Percentiles rank a stretch among this genome's conserved stretches.
These are phyloP conservation scores for Melopsittacus undulatus DNA, from an alignment of 2,797 vertebrate genomes.

Conservation along the genomic window DNA sequence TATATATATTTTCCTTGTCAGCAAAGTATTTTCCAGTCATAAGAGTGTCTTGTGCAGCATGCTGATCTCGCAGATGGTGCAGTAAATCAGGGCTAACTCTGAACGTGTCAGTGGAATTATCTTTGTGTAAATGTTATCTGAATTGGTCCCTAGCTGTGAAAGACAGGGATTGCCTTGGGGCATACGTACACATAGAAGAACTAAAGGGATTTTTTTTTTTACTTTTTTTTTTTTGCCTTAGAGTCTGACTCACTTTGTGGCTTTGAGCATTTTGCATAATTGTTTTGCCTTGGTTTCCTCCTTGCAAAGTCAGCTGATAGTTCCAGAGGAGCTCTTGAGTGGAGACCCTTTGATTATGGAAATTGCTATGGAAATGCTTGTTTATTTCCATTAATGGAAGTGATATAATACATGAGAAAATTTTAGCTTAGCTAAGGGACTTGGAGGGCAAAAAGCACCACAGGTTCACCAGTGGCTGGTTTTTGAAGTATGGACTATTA, in stretches of 20 bases:
- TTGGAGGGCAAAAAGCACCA: neutral
- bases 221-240: neutral
- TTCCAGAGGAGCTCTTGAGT: neutral
- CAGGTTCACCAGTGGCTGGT: neutral
- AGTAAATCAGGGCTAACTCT: slow-evolving; percentile 59
- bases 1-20: slow-evolving; percentile 20
- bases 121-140: slow-evolving; percentile 5
- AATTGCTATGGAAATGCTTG: slow-evolving; percentile 22
- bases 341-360: slow-evolving; percentile 38
- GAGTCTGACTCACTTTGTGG: neutral
- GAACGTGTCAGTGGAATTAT: slow-evolving; percentile 39
- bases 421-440: neutral
- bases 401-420: neutral
- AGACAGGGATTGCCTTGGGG: slow-evolving; percentile 16
- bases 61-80: slow-evolving; percentile 54
- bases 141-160: slow-evolving; percentile 37
- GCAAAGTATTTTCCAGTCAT: slow-evolving; percentile 53
- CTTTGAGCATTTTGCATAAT: slow-evolving; percentile 46
- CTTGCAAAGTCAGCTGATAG: slow-evolving; percentile 25
- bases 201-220: neutral
- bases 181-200: neutral
- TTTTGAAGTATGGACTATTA: neutral
- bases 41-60: slow-evolving; percentile 1
- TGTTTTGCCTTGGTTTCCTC: slow-evolving; percentile 47
- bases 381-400: slow-evolving; percentile 16